These are phyloP conservation scores for Chrysodeixis includens DNA, from an alignment of 2,888 invertebrate genomes.

Conservation along the genomic window DNA sequence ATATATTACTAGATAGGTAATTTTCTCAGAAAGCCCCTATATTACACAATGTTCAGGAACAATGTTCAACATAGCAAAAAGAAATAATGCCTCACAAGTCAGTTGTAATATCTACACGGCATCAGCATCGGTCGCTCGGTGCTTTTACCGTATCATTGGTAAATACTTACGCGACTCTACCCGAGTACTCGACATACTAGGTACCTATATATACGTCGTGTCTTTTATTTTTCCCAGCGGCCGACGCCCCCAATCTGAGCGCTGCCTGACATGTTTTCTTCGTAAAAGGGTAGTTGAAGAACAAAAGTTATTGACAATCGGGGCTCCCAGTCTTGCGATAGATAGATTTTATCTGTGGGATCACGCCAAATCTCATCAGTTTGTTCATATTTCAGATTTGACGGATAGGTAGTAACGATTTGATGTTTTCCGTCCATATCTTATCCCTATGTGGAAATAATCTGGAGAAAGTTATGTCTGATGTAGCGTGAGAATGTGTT, in stretches of 20 bases:
- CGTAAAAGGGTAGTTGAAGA: slow-evolving; percentile 38
- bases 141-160: slow-evolving; percentile 31
- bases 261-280: slow-evolving; percentile 44
- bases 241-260: slow-evolving; percentile 27
- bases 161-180: slow-evolving; percentile 24
- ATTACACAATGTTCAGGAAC: too few relatives aligned
- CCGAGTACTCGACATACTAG: slow-evolving; percentile 7
- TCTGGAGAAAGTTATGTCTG: slow-evolving; percentile 30
- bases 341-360: slow-evolving; percentile 22
- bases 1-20: too few relatives aligned
- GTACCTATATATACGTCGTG: slow-evolving; percentile 23
- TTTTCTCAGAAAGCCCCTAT: too few relatives aligned
- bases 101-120: slow-evolving; percentile 11
- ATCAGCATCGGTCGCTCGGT: slow-evolving; percentile 5
- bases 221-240: slow-evolving; percentile 40
- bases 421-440: slow-evolving; percentile 15
- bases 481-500: slow-evolving; percentile 2
- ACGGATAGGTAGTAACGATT: slow-evolving; percentile 1
- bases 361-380: slow-evolving; percentile 28
- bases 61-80: not conserved
- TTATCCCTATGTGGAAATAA: slow-evolving; percentile 27
- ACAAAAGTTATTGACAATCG: slow-evolving; percentile 47
- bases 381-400: slow-evolving; percentile 21
- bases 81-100: slow-evolving; percentile 8
- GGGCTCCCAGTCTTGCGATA: slow-evolving; percentile 20